Conservation (phyloP, 2,888 invertebrate genomes). For the Melieria crassipennis region DNA sequence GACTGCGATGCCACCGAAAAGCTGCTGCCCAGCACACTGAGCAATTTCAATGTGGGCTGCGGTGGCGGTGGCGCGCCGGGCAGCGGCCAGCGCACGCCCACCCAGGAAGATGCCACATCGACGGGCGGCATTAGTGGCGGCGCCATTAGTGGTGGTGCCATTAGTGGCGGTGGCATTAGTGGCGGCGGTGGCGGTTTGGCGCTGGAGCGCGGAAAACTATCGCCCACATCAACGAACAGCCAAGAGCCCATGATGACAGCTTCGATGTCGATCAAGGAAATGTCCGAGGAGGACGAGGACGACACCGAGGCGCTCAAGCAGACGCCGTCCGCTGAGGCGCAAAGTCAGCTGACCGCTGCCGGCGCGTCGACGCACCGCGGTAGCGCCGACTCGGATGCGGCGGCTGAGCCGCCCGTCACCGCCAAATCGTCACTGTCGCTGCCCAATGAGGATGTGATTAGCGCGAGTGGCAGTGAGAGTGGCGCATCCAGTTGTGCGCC, state of each 20-base stretch:
- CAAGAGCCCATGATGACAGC: conserved; percentile 49
- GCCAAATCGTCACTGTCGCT: conserved; percentile 58
- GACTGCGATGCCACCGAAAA: conserved; percentile 52
- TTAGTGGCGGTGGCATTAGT: background rate
- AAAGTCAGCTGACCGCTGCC: conserved; percentile 38
- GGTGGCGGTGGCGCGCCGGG: conserved; percentile 15
- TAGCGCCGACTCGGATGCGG: conserved; percentile 49
- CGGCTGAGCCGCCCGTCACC: conserved; percentile 43
- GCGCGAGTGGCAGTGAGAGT: conserved; percentile 54
- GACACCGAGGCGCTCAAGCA: conserved; percentile 30
- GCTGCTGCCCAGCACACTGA: conserved; percentile 48
- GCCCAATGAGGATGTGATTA: conserved; percentile 53
- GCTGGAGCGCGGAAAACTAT: conserved; percentile 46
- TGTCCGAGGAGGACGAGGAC: conserved; percentile 54
- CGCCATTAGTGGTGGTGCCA: background rate
- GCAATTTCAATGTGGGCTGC: conserved; percentile 32
- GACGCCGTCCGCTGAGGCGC: conserved; percentile 20
- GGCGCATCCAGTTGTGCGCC: conserved; percentile 47
- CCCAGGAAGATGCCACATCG: conserved; percentile 19
- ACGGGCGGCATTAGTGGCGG: conserved; percentile 4
- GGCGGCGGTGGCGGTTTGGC: conserved; percentile 5
- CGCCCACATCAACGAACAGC: conserved; percentile 51
- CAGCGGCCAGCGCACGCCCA: conserved; percentile 34
- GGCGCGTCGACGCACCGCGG: conserved; percentile 44
- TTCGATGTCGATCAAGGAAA: conserved; percentile 59